Base-by-base conservation (phyloP, 2,888 invertebrate species). In the Linnaemya tessellans region DNA sequence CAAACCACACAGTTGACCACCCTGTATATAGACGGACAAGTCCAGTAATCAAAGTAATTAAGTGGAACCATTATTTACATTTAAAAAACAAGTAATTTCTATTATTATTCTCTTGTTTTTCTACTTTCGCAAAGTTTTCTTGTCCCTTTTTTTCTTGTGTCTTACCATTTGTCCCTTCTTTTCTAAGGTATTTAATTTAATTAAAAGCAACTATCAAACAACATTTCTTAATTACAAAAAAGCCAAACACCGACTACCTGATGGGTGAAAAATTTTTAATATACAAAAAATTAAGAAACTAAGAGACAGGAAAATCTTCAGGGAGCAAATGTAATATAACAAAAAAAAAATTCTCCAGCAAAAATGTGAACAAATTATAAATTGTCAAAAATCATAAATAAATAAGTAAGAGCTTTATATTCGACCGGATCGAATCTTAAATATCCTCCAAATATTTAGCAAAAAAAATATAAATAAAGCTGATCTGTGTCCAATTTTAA, bases 61-160 rank as follows among this genome's bases (percentile, higher is more conserved):
- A 85, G 82, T 82, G 71, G 74, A 85, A 85, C 82, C 85, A 85
- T 82, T 85, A 85, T 82, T 85, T 85, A 82, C 85, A 82, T 82
- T 85, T 85, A 85, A 85, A 67, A 81, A 82, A 79, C 79, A 65
- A 82, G 82, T 79, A 75, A 82, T 79, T 80, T 75, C 25, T 70
- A 35, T 75, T 68, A 79, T 74, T 75, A 22, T 18, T 49, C 49
- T 56, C 38, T 1, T 56, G 8, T n/a, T 46, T 46, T 46, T 10
- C 1, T 18, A 30, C 25, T 38, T 25, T 13, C 43, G 15, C 30
- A n/a, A 18, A 18, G 18, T 75, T 60, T 25, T 11, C 20, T 68
- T 64, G 43, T 43, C 60, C 20, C 68, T 77, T 68, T 49, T n/a
- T 22, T 4, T 15, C 3, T 30, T 30, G 5, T 5, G 56, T 58